Base-by-base conservation (phyloP, 2,797 vertebrate species). In the Cryptoblepharus egeriae region DNA sequence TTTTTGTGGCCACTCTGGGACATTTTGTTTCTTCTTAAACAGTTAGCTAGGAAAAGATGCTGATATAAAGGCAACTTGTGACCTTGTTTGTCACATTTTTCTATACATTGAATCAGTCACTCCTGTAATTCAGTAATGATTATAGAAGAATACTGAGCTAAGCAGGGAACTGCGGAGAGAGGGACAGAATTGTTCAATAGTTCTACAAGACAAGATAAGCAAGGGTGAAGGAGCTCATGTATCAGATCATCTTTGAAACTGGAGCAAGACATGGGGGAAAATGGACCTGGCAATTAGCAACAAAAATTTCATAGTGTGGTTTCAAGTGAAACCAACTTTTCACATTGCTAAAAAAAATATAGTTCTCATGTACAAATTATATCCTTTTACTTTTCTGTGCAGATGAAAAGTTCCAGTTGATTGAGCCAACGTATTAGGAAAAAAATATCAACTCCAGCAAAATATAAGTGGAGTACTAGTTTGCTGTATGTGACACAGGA, bases 31-130 rank as follows among this genome's bases (percentile, higher is more conserved):
- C 20, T 75, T 78, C 85, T 90, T 80, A 89, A 82, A 15, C 57
- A 0, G 0, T 87, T 52, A 32, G 64, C 35, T 82, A 13, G 45
- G 49, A 80, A 88, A 88, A 87, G 22, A 63, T 80, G 65, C 22
- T 87, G 74, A 83, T 81, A 75, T 79, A 75, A 87, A 87, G 16
- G 7, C 35, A 64, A 67, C 70, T 89, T n/a, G 55, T 0, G 0
- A 69, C 65, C 77, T 80, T 42, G 10, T 84, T 84, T 84, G 68
- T 86, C 77, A 75, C 67, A 76, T 87, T 87, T 65, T 85, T 87
- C 84, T 42, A 49, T 77, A 58, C 2, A 3, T 79, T 82, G 0
- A 81, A 86, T 87, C 75, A 87, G 73, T 81, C 73, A 89, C 4
- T 58, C 0, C 35, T 0, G 52, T 64, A 64, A 63, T 60, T 87